Evolutionary conservation across 2,797 vertebrate species (phyloP).

Genomic region (Cetoscarus ocellatus): DNA sequence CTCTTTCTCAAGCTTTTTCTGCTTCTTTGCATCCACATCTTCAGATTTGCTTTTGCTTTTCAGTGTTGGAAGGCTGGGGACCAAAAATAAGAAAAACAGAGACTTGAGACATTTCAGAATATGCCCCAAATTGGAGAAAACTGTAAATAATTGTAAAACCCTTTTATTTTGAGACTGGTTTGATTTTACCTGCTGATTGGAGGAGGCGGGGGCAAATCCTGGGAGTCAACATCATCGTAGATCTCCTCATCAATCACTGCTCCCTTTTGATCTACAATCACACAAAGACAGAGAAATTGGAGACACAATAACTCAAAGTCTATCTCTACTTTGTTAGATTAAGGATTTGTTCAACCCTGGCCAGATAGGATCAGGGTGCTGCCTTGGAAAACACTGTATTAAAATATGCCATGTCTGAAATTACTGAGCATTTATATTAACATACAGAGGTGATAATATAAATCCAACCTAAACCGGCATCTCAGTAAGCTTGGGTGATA

Average conservation of each 20-base stretch:
- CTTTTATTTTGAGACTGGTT: neutral
- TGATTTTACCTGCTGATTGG: slow-evolving; percentile 65
- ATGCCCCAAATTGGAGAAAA: neutral
- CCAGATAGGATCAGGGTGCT: no score
- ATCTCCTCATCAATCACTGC: slow-evolving; percentile 68
- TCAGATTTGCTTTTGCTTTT: slow-evolving; percentile 73
- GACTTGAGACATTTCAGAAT: neutral
- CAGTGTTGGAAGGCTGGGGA: slow-evolving; percentile 60
- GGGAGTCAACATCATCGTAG: slow-evolving; percentile 77
- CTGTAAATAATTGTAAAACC: neutral
- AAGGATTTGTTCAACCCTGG: no score
- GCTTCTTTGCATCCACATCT: slow-evolving; percentile 86
- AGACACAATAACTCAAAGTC: neutral
- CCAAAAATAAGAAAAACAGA: neutral
- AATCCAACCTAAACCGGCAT: no score
- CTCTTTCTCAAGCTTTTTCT: slow-evolving; percentile 92
- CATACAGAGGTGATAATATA: no score
- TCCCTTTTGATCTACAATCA: slow-evolving; percentile 39
- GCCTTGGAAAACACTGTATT: neutral
- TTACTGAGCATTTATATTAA: no score
- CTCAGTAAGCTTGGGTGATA: no score
- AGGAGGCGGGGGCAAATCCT: slow-evolving; percentile 50
- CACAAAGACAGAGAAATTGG: neutral
- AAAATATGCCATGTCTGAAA: no score
- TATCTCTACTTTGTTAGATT: no score